Percentiles rank a stretch among this genome's conserved stretches.
Evolutionary conservation across 2,797 vertebrate genomes (phyloP).

Genomic region (Thaleichthys pacificus): DNA sequence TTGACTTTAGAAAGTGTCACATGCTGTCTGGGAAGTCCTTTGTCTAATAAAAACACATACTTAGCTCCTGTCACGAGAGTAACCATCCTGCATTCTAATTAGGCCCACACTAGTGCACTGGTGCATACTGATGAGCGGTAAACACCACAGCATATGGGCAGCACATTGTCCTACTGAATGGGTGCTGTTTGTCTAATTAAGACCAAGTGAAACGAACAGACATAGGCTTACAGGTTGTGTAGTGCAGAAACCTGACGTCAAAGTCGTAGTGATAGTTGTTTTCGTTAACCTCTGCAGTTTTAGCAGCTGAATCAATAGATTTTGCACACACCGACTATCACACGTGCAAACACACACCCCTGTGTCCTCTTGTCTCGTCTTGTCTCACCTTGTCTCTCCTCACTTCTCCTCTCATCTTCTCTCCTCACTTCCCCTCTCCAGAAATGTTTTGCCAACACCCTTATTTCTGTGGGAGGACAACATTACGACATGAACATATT

Average conservation of each 20-base stretch:
- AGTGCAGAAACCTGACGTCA: too few species aligned
- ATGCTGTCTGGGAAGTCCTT: neutral
- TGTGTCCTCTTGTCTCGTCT: neutral
- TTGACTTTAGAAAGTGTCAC: neutral
- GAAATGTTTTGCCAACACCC: too few species aligned
- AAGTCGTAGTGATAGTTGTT: conserved; percentile 28
- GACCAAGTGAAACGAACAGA: neutral
- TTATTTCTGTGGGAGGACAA: too few species aligned
- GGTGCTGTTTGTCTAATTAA: neutral
- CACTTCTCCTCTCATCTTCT: neutral
- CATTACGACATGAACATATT: too few species aligned
- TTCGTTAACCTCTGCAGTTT: neutral
- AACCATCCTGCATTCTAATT: neutral
- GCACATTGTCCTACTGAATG: neutral
- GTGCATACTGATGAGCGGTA: neutral
- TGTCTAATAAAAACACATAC: neutral
- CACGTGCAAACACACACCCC: neutral
- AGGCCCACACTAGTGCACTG: neutral
- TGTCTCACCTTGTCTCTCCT: neutral
- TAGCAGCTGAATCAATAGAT: too few species aligned
- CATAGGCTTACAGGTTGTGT: neutral
- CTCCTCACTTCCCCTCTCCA: neutral
- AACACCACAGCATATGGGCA: neutral
- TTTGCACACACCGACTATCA: too few species aligned
- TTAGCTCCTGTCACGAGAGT: neutral